Evolutionary conservation across 2,113 vertebrate species (phyloP), one percentile per base, ranked within the genome.

Genomic region (Pteropus alecto): DNA sequence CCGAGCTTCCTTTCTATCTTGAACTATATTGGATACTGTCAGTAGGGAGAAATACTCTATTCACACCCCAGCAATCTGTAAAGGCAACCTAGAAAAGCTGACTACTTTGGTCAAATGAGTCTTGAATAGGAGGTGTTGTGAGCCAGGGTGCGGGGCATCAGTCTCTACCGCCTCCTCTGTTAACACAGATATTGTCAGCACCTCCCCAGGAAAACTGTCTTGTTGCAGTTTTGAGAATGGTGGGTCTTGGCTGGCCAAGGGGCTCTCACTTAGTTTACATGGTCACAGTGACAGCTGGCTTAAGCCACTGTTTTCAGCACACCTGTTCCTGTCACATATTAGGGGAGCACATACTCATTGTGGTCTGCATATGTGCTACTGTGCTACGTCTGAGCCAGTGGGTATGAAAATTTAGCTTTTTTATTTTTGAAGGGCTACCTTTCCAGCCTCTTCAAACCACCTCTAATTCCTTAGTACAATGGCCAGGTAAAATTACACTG

Each of bases 11-110:
- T 88, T 71, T 77, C 81, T 76, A 84, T 30, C 61, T 71, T 92
- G 77, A 82, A 77, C n/a, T 67, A 2, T 78, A 67, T 9, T 43
- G 46, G 73, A 78, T 8, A 21, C 6, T 41, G 63, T 74, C 79
- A 74, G 14, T 0, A 26, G 15, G n/a, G 21, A 48, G 13, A 24
- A 35, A 46, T 6, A 60, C 11, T 94, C 78, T 94, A 61, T 93
- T 94, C 46, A 78, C 77, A 92, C 4, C 2, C n/a, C 38, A 38
- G 61, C 63, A 56, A 73, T 87, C 87, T 94, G 78, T 41, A 74
- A 71, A 61, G 46, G 35, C 24, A 68, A 43, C 8, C 41, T 7
- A 43, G 38, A 76, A 77, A 41, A 77, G 54, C 38, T 13, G 13
- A 61, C 46, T 61, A 28, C 28, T 92, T 38, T 54, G 35, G 46